Evolutionary conservation across 2,888 invertebrate genomes (phyloP).

Genomic region (Lordiphosa fenestrarum): DNA sequence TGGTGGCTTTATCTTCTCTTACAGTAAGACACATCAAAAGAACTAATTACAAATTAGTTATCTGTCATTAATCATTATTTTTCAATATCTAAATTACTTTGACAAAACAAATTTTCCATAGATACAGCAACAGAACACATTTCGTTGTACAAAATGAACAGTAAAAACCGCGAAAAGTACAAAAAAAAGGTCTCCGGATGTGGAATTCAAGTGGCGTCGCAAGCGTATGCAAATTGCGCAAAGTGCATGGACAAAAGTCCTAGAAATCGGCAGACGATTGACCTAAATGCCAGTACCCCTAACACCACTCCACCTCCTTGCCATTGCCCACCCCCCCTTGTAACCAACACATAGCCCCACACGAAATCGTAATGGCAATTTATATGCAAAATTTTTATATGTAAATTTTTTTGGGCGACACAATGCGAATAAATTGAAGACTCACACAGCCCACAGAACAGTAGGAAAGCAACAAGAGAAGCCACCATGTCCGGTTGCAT

Average conservation of each 20-base stretch:
- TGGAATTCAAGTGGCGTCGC: conserved; percentile 23
- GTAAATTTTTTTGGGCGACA: conserved; percentile 57
- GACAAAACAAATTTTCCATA: conserved; percentile 2
- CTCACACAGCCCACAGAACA: conserved; percentile 29
- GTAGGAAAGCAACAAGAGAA: conserved; percentile 3
- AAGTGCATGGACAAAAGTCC: conserved; percentile 48
- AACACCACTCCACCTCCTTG: neutral
- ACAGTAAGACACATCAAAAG: neutral
- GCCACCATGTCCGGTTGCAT: conserved; percentile 29
- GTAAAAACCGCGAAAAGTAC: neutral
- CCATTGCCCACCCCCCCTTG: neutral
- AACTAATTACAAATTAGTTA: no score
- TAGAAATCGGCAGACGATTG: conserved; percentile 39
- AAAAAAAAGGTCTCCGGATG: conserved; percentile 18
- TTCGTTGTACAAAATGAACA: neutral
- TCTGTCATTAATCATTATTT: conserved; percentile 15
- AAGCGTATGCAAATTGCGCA: conserved; percentile 54
- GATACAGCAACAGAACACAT: neutral
- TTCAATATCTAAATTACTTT: conserved; percentile 16
- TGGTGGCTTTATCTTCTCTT: conserved; percentile 1
- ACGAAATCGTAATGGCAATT: conserved; percentile 53
- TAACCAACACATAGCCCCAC: neutral
- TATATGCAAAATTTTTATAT: conserved; percentile 64
- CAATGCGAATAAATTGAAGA: conserved; percentile 57
- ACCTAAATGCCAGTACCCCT: conserved; percentile 50